Conservation (phyloP, 2,888 invertebrate species). For the Dicroscelio sp. region DNA sequence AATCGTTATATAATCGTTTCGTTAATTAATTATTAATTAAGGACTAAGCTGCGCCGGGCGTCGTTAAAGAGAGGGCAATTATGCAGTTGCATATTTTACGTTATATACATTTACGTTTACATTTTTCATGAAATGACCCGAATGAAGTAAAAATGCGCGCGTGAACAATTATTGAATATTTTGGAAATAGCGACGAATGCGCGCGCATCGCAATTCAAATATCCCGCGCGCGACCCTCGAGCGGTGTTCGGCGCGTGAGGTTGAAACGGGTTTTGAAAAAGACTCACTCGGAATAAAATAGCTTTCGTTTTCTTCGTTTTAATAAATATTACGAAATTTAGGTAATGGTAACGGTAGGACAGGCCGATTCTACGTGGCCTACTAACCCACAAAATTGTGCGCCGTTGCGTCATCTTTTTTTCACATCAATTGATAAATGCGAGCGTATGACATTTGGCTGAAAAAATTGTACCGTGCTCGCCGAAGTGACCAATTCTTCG, state of each 20-base stretch:
- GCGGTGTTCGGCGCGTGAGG: slow-evolving; percentile 25
- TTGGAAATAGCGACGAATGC: too few species aligned
- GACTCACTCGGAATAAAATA: slow-evolving; percentile 56
- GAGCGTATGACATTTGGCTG: slow-evolving; percentile 67
- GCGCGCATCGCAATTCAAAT: slow-evolving; percentile 31
- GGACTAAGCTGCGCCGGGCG: too few species aligned
- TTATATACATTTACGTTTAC: too few species aligned
- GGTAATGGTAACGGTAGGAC: slow-evolving; percentile 74
- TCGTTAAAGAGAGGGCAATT: too few species aligned
- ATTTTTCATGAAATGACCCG: too few species aligned
- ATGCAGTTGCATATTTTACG: too few species aligned
- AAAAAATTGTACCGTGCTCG: slow-evolving; percentile 49
- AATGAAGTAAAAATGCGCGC: too few species aligned
- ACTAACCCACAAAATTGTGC: slow-evolving; percentile 75
- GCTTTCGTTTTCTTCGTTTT: slow-evolving; percentile 75
- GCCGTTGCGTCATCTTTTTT: slow-evolving; percentile 70
- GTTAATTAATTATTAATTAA: slow-evolving; percentile 39
- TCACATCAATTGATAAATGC: slow-evolving; percentile 77
- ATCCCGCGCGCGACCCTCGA: slow-evolving; percentile 2
- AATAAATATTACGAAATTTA: slow-evolving; percentile 78
- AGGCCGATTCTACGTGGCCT: slow-evolving; percentile 76
- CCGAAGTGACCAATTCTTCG: neutral
- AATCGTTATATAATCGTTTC: slow-evolving; percentile 36
- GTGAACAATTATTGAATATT: too few species aligned
- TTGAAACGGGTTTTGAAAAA: slow-evolving; percentile 49